Conservation (phyloP, 1,140 invertebrate genomes). For the Drosophila saltans region DNA sequence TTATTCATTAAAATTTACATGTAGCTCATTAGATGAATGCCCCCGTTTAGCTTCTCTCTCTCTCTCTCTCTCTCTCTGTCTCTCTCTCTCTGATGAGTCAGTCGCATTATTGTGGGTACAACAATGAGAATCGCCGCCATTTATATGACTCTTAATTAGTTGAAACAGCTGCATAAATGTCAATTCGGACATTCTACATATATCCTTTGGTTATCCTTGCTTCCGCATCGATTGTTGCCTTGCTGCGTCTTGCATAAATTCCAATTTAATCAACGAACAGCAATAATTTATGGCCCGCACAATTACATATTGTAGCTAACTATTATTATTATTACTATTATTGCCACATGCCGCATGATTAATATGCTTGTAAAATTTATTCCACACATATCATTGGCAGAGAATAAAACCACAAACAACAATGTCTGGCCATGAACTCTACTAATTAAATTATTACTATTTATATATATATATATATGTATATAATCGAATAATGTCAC, state of each 20-base stretch:
- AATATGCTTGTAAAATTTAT: constrained; percentile 13
- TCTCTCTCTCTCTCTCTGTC: background rate
- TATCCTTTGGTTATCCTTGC: constrained; percentile 6
- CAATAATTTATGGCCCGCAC: constrained; percentile 9
- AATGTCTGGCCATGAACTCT: background rate
- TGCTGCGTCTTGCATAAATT: constrained; percentile 6
- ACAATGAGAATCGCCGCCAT: constrained; percentile 8
- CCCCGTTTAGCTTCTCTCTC: background rate
- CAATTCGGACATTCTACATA: background rate
- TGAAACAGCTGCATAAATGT: constrained; percentile 4
- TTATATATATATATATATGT: background rate
- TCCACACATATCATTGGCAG: background rate
- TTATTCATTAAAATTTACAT: constrained; percentile 15
- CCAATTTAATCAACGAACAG: constrained; percentile 5
- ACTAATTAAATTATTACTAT: background rate
- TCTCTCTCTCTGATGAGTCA: background rate
- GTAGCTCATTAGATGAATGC: constrained; percentile 5
- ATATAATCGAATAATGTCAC: constrained; percentile 4
- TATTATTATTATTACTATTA: constrained; percentile 2
- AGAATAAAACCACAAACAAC: background rate
- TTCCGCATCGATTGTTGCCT: constrained; percentile 1
- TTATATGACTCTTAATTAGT: constrained; percentile 8
- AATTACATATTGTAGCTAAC: constrained; percentile 4
- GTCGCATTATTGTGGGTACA: background rate
- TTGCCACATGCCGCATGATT: constrained; percentile 7